These are phyloP conservation scores for Asbolus verrucosus DNA, from an alignment of 1,140 invertebrate genomes.

Conservation along the genomic window DNA sequence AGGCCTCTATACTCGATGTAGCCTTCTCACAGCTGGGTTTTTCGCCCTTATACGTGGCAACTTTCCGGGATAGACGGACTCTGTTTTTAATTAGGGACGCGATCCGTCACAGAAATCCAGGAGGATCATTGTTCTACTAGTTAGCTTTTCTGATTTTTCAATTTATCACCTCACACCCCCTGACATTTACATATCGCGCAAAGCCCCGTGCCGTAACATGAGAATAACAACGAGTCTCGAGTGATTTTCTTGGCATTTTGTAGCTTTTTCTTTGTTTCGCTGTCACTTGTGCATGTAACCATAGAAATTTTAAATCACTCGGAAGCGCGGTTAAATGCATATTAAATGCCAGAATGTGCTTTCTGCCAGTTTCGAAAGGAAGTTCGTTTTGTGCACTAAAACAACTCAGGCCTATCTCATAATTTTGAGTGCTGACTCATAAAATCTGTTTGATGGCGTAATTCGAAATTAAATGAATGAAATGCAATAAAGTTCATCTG, in stretches of 20 bases:
- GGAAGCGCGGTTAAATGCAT: background rate
- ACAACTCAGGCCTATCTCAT: conserved; percentile 15
- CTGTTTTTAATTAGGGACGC: conserved; percentile 6
- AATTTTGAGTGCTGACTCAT: conserved; percentile 13
- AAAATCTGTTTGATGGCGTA: conserved; percentile 33
- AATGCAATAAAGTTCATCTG: conserved; percentile 34
- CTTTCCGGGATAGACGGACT: too few species aligned
- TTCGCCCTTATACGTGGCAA: background rate
- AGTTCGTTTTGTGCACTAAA: conserved; percentile 8
- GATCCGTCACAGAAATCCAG: background rate
- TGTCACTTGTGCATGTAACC: conserved; percentile 20
- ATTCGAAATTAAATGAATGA: conserved; percentile 36
- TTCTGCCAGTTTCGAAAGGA: background rate
- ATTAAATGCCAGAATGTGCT: background rate
- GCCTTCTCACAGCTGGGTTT: too few species aligned
- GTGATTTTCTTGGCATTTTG: conserved; percentile 39
- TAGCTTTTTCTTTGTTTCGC: conserved; percentile 12
- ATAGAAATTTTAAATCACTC: background rate
- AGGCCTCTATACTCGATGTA: background rate
- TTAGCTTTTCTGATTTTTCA: conserved; percentile 5
- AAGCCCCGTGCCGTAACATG: conserved; percentile 14
- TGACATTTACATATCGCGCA: conserved; percentile 39
- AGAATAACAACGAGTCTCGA: conserved; percentile 41
- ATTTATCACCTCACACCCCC: conserved; percentile 9
- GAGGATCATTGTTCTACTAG: background rate